Base-by-base conservation (phyloP, 2,888 invertebrate genomes). In the Koerneria pararmatus region DNA sequence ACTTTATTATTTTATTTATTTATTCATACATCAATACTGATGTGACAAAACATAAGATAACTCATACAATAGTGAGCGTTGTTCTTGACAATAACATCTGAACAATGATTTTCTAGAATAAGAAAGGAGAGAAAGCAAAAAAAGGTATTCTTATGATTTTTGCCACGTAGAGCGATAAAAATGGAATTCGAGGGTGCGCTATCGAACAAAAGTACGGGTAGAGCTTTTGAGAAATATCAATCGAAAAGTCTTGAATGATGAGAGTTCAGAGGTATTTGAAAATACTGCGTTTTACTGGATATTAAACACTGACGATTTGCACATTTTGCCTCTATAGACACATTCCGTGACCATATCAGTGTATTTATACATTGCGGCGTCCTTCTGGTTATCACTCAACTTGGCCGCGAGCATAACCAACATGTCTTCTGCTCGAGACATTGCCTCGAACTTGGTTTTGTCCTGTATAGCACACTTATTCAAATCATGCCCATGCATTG, bases 311-410 rank as follows among this genome's bases (percentile, higher is more conserved):
- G 15, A 64, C 64, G 56, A 24, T 48, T 56, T 46, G 22, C 64
- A 64, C 2, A 56, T 35, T n/a, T 31, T 41, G 4, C 64, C 64
- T 2, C 29, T 46, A 15, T 41, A 64, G 29, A 64, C 41, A 24
- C 64, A 64, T 32, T 64, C 64, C 15, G 64, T 64, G 27, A 64
- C 56, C 24, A 64, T 54, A 8, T 64, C 64, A 3, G 29, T 29
- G 22, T 41, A 24, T 5, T 27, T 6, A 19, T 64, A 64, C 1
- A 64, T 41, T 6, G 64, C 64, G 3, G 54, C 37, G 8, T 54
- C 64, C 56, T 64, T 64, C 54, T 64, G 41, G 11, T 24, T 46
- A 2, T 54, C 54, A n/a, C 31, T 64, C 41, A 64, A 6, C 32
- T 64, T 54, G 6, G 37, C 31, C 2, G 41, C 37, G 11, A 64